Evolutionary conservation across 2,888 invertebrate genomes (phyloP).

Genomic region (Ditula angustiorana): DNA sequence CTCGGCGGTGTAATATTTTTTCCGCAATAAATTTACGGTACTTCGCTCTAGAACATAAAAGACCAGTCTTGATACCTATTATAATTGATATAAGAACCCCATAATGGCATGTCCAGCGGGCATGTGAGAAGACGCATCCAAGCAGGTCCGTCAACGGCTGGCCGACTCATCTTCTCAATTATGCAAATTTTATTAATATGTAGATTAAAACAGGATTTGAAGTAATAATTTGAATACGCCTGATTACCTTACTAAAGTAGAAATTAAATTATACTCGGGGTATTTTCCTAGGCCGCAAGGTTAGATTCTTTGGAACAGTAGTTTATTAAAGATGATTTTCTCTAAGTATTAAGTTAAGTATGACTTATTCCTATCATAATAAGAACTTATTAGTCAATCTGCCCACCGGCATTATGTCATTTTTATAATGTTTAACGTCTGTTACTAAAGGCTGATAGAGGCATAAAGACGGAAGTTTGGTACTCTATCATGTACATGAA

Average conservation of each 20-base stretch:
- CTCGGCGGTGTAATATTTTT: conserved; percentile 1
- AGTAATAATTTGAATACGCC: not conserved
- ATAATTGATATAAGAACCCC: conserved; percentile 6
- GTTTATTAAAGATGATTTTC: not conserved
- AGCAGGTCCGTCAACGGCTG: conserved; percentile 2
- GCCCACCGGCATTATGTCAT: conserved; percentile 33
- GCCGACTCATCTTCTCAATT: conserved; percentile 1
- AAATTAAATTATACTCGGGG: not conserved
- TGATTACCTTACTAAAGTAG: not conserved
- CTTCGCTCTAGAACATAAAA: conserved; percentile 21
- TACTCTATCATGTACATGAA: too few relatives aligned
- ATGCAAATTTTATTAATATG: conserved; percentile 18
- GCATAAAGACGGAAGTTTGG: conserved; percentile 53
- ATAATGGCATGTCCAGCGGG: conserved; percentile 4
- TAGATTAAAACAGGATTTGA: conserved; percentile 1
- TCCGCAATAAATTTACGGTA: conserved; percentile 20
- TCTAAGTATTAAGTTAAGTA: not conserved
- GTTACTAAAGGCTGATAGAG: conserved; percentile 50
- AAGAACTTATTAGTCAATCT: conserved; percentile 11
- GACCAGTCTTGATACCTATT: conserved; percentile 9
- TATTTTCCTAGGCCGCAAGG: not conserved
- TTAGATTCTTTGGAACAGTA: not conserved
- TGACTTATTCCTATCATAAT: not conserved
- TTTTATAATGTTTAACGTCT: conserved; percentile 35
- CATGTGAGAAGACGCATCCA: not conserved